Percentiles rank a stretch among this genome's conserved stretches.
These are phyloP conservation scores for Lethenteron reissneri DNA, from an alignment of 2,113 vertebrate genomes.

Conservation along the genomic window DNA sequence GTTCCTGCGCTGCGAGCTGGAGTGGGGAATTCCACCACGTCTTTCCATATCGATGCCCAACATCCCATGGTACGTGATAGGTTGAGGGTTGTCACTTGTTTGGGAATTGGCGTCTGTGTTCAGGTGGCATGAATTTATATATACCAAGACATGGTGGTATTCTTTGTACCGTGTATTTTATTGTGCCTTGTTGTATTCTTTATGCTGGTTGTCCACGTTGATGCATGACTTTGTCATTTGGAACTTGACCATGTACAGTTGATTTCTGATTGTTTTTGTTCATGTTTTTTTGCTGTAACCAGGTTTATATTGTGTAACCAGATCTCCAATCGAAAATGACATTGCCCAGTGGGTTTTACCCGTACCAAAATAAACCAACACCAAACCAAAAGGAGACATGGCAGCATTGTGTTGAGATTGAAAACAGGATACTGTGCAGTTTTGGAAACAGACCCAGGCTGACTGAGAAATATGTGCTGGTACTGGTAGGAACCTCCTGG, in stretches of 20 bases:
- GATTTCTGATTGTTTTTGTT: too few relatives aligned
- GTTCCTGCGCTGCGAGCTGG: conserved; percentile 28
- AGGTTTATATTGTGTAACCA: too few relatives aligned
- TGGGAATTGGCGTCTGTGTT: not conserved
- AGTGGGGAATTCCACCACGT: conserved; percentile 34
- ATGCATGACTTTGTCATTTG: not conserved
- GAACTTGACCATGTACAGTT: not conserved
- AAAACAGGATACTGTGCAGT: too few relatives aligned
- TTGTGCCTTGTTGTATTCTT: not conserved
- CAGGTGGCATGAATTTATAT: not conserved
- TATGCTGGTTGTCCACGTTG: not conserved
- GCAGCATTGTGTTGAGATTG: too few relatives aligned
- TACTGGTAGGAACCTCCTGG: too few relatives aligned
- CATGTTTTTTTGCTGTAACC: too few relatives aligned
- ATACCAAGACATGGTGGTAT: not conserved
- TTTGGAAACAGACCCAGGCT: too few relatives aligned
- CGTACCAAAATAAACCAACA: too few relatives aligned
- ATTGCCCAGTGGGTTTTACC: too few relatives aligned
- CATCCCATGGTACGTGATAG: conserved; percentile 24
- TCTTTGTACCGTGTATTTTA: not conserved
- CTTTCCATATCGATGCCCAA: conserved; percentile 25
- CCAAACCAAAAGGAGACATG: too few relatives aligned
- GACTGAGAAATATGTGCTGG: too few relatives aligned
- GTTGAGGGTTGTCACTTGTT: not conserved
- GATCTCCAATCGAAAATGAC: too few relatives aligned